These are phyloP conservation scores for Rana temporaria DNA, from an alignment of 2,113 vertebrate genomes.

Conservation along the genomic window DNA sequence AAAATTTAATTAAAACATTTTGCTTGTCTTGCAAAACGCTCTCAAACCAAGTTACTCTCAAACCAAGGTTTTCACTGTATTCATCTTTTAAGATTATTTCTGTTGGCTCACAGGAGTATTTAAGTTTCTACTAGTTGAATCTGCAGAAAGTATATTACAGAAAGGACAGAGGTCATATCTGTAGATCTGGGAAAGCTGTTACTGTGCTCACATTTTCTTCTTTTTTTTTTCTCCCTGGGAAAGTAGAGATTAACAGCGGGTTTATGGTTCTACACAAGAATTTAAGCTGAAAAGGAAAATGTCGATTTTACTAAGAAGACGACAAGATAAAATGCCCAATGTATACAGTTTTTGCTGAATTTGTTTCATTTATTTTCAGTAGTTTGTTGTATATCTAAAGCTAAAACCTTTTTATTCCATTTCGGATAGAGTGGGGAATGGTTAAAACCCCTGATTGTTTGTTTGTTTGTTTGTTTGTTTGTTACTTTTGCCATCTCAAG, in stretches of 20 bases:
- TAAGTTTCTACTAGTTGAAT: not conserved
- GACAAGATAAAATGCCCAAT: conserved; percentile 1
- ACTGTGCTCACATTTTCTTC: not conserved
- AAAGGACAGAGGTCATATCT: conserved; percentile 15
- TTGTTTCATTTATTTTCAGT: too few relatives aligned
- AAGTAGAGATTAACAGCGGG: conserved; percentile 4
- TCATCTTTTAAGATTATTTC: too few relatives aligned
- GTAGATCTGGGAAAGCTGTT: conserved; percentile 10
- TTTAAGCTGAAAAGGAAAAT: not conserved
- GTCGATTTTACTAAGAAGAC: conserved; percentile 16
- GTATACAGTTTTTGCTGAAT: not conserved
- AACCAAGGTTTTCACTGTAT: too few relatives aligned
- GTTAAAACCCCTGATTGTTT: too few relatives aligned
- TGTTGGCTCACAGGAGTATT: not conserved
- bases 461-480: too few relatives aligned
- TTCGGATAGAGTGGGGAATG: too few relatives aligned
- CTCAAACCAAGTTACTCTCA: too few relatives aligned
- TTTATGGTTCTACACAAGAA: not conserved
- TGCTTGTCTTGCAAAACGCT: too few relatives aligned
- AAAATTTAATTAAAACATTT: too few relatives aligned
- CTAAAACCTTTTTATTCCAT: too few relatives aligned
- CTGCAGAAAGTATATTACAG: not conserved
- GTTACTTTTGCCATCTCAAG: too few relatives aligned
- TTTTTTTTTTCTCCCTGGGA: conserved; percentile 10
- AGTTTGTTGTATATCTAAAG: too few relatives aligned